Conservation (phyloP, 2,888 invertebrate genomes). For the Latrodectus hesperus region DNA sequence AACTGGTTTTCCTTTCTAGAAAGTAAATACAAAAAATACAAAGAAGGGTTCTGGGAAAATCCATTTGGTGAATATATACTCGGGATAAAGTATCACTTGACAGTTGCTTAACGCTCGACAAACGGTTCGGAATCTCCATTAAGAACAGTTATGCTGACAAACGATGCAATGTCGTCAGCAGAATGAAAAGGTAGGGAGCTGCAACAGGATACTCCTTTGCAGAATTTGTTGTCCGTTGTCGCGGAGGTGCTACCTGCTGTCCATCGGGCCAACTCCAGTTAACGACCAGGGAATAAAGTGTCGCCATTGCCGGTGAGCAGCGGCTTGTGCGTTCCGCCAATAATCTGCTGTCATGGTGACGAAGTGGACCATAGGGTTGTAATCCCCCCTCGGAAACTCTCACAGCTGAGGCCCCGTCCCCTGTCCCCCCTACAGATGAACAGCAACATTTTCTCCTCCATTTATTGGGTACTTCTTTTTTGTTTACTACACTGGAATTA, state of each 20-base stretch:
- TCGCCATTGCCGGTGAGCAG: slow-evolving; percentile 53
- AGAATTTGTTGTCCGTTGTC: slow-evolving; percentile 56
- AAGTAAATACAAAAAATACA: background rate
- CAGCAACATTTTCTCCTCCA: slow-evolving; percentile 54
- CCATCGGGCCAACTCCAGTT: slow-evolving; percentile 44
- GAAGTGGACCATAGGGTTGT: slow-evolving; percentile 64
- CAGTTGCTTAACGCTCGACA: slow-evolving; percentile 60
- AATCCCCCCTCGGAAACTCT: slow-evolving; percentile 44
- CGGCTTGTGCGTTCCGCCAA: slow-evolving; percentile 52
- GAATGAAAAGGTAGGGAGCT: slow-evolving; percentile 45
- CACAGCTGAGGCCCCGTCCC: slow-evolving; percentile 29
- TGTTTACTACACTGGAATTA: slow-evolving; percentile 35
- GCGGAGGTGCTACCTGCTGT: slow-evolving; percentile 47
- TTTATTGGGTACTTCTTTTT: slow-evolving; percentile 36
- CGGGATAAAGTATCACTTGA: slow-evolving; percentile 63
- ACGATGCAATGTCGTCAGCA: slow-evolving; percentile 39
- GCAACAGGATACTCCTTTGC: slow-evolving; percentile 30
- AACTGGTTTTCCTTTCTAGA: background rate
- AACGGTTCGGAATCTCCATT: slow-evolving; percentile 62
- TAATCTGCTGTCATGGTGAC: slow-evolving; percentile 69
- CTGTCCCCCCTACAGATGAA: slow-evolving; percentile 36
- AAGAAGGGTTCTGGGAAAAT: slow-evolving; percentile 5
- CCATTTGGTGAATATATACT: slow-evolving; percentile 42
- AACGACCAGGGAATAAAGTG: slow-evolving; percentile 60
- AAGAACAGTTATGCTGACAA: slow-evolving; percentile 65